Percentiles rank a stretch among this genome's conserved stretches.
Evolutionary conservation across 2,888 invertebrate genomes (phyloP).

Genomic region (Noctua fimbriata): DNA sequence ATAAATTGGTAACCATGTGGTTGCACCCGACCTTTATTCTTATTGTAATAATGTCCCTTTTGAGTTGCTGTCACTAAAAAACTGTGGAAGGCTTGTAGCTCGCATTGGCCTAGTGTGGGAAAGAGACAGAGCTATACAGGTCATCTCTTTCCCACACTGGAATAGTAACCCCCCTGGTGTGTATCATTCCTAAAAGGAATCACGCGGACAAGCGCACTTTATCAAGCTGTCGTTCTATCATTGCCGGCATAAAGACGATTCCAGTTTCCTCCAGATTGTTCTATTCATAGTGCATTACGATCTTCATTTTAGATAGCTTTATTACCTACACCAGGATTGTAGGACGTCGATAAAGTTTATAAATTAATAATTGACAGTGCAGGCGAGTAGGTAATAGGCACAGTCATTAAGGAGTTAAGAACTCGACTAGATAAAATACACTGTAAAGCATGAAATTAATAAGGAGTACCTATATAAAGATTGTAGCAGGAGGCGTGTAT

Average conservation of each 20-base stretch:
- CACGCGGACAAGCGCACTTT: constrained; percentile 41
- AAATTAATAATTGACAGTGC: constrained; percentile 8
- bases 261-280: constrained; percentile 63
- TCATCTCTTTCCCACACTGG: no score
- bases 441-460: background rate
- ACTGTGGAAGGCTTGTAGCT: background rate
- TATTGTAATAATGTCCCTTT: background rate
- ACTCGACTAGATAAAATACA: background rate
- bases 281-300: constrained; percentile 65
- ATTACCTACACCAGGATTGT: constrained; percentile 27
- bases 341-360: constrained; percentile 34
- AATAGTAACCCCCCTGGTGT: background rate
- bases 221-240: constrained; percentile 16
- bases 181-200: constrained; percentile 23
- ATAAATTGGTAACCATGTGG: background rate
- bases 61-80: background rate
- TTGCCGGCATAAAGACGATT: constrained; percentile 49
- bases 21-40: background rate
- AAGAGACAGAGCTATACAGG: no score
- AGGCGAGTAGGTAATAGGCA: background rate
- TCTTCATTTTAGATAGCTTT: constrained; percentile 49
- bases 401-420: background rate
- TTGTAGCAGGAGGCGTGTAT: background rate
- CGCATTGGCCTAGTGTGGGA: background rate
- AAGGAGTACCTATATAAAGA: background rate